Conservation (phyloP, 2,113 vertebrate genomes). For the Lepisosteus oculatus region DNA sequence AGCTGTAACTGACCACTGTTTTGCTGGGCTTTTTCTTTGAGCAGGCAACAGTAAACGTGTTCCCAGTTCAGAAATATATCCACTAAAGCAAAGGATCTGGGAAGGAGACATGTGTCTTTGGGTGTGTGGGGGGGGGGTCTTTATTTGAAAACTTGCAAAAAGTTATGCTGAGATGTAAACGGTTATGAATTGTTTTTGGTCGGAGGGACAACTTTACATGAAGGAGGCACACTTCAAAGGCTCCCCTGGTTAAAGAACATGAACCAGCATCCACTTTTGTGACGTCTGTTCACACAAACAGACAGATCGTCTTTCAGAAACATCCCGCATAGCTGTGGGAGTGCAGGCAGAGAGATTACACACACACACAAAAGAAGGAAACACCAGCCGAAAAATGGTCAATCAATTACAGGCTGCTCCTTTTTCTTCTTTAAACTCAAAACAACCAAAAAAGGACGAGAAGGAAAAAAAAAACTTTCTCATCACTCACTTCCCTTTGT, state of each 20-base stretch:
- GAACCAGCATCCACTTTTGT: slow-evolving; percentile 46
- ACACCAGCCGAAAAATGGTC: slow-evolving; percentile 49
- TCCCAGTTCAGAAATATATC: too few species aligned
- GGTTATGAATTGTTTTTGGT: too few species aligned
- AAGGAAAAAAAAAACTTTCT: not conserved
- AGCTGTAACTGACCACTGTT: too few species aligned
- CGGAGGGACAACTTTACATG: not conserved
- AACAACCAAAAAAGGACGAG: slow-evolving; percentile 34
- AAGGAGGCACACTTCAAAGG: slow-evolving; percentile 48
- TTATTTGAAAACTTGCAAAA: too few species aligned
- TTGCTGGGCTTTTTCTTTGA: too few species aligned
- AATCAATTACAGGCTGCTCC: slow-evolving; percentile 62
- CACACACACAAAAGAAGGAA: slow-evolving; percentile 35
- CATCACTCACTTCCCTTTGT: not conserved
- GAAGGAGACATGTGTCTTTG: too few species aligned
- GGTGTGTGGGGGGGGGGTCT: too few species aligned
- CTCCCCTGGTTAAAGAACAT: slow-evolving; percentile 44
- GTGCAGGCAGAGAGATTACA: slow-evolving; percentile 40
- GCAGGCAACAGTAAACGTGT: too few species aligned
- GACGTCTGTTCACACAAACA: slow-evolving; percentile 41
- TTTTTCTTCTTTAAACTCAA: slow-evolving; percentile 54
- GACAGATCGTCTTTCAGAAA: slow-evolving; percentile 60
- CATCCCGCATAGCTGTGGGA: too few species aligned
- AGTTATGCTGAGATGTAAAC: too few species aligned
- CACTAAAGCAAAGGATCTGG: too few species aligned